Base-by-base conservation (phyloP, 1,140 invertebrate species). In the Carcinoscorpius rotundicauda region DNA sequence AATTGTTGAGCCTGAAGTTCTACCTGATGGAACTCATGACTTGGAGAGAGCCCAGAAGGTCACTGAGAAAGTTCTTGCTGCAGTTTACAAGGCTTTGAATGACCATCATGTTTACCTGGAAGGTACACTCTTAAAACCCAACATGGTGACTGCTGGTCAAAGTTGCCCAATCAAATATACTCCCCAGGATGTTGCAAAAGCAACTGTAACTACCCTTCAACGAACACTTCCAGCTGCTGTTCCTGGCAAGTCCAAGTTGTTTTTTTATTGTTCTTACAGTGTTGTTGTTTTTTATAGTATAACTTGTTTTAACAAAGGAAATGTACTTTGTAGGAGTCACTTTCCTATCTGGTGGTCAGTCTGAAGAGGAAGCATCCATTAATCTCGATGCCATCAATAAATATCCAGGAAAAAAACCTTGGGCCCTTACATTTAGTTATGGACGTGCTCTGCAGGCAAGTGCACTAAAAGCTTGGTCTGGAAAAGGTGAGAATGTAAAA, bases 41-140 rank as follows among this genome's bases (percentile, higher is more conserved):
- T 76, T 98, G 67, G 89, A 88, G 60, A 85, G 92, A 66, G 87
- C 89, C 70, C 94, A 98, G 79, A 89, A 93, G 78, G 92, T 96
- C 53, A 94, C 92, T n/a, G 93, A 97, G 77, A 87, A 87, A 56
- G 95, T 98, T 11, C 80, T 99, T 69, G 87, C 95, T 51, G 94
- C 93, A 72, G 87, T 90, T 9, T 99, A 98, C 86, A 98, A 98
- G 80, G 94, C 96, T 6, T 81, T 99, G 9, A 87, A 84, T 72
- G 96, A 98, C 76, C 97, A 99, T 76, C 90, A 99, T 74, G 92
- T 99, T 58, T 98, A 86, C 81, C 82, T 99, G 69, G 97, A 99
- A 78, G 97, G 97, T 72, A 98, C 95, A 11, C 83, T 99, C 4
- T 82, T 99, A 63, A 99, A 99, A 78, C 96, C 97, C 9, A 99